Percentiles rank a stretch among this genome's conserved stretches.
Evolutionary conservation across 2,888 invertebrate species (phyloP).

Genomic region (Ischnura elegans): DNA sequence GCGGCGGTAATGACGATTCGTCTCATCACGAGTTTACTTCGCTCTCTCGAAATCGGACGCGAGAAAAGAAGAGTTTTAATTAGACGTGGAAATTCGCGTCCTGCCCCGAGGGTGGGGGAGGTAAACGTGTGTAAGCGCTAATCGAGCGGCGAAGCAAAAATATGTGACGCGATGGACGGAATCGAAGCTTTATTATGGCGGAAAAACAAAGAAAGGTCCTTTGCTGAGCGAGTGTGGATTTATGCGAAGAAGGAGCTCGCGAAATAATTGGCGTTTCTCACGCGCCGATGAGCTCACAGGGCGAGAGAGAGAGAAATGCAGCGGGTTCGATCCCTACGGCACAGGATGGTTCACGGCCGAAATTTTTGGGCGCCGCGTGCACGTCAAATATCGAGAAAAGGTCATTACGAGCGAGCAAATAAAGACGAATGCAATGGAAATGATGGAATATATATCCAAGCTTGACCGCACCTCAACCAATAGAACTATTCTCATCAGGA

Average conservation of each 20-base stretch:
- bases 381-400: too few species aligned
- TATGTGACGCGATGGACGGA: not conserved
- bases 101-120: not conserved
- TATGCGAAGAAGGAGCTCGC: not conserved
- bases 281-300: not conserved
- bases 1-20: too few species aligned
- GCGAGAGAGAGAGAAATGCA: too few species aligned
- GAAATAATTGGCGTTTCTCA: not conserved
- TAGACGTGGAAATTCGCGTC: constrained; percentile 15
- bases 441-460: too few species aligned
- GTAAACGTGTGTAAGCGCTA: not conserved
- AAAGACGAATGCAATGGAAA: too few species aligned
- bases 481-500: too few species aligned
- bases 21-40: constrained; percentile 26
- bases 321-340: too few species aligned
- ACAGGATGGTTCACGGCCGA: too few species aligned
- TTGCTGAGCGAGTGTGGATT: not conserved
- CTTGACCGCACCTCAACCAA: too few species aligned
- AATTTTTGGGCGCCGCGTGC: too few species aligned
- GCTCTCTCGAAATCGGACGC: constrained; percentile 14
- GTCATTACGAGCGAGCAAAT: too few species aligned
- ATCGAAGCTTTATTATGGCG: not conserved
- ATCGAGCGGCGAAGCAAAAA: not conserved
- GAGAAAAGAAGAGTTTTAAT: constrained; percentile 31
- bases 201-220: not conserved